Conservation (phyloP, 1,140 invertebrate species). For the Drosophila athabasca region DNA sequence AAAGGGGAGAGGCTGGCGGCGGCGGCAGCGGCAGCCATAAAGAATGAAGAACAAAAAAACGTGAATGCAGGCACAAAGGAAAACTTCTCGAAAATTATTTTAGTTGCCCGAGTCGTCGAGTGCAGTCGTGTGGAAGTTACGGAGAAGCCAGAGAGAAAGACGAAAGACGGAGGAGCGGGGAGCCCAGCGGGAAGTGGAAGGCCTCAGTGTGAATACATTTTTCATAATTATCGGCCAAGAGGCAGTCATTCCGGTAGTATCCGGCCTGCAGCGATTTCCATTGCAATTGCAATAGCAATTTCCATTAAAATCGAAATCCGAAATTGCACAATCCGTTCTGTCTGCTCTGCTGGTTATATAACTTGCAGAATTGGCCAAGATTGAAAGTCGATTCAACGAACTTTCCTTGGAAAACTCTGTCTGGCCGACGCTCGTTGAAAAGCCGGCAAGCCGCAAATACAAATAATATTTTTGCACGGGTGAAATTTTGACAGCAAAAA, state of each 20-base stretch:
- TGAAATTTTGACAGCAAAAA: constrained; percentile 70
- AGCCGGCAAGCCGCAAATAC: constrained; percentile 60
- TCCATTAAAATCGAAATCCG: constrained; percentile 5
- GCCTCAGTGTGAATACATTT: constrained; percentile 18
- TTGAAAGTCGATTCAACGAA: constrained; percentile 5
- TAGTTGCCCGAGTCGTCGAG: constrained; percentile 68
- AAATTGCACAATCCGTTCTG: constrained; percentile 42
- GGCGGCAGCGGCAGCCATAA: background rate
- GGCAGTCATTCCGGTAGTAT: constrained; percentile 4
- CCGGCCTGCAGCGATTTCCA: background rate
- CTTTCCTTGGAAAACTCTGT: background rate
- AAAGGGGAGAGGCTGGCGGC: too few relatives aligned
- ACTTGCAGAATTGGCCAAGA: constrained; percentile 25
- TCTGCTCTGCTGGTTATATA: constrained; percentile 61
- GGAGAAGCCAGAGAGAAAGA: constrained; percentile 28
- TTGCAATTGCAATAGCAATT: constrained; percentile 3
- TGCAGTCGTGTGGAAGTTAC: constrained; percentile 73
- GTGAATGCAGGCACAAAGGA: constrained; percentile 70
- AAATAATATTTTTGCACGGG: constrained; percentile 52
- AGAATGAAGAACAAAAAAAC: constrained; percentile 21
- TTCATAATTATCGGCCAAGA: constrained; percentile 22
- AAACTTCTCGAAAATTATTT: constrained; percentile 79
- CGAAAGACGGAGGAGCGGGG: background rate
- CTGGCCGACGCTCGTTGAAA: constrained; percentile 25
- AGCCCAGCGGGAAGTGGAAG: background rate